Conservation (phyloP, 2,797 vertebrate species). For the Acomys russatus region DNA sequence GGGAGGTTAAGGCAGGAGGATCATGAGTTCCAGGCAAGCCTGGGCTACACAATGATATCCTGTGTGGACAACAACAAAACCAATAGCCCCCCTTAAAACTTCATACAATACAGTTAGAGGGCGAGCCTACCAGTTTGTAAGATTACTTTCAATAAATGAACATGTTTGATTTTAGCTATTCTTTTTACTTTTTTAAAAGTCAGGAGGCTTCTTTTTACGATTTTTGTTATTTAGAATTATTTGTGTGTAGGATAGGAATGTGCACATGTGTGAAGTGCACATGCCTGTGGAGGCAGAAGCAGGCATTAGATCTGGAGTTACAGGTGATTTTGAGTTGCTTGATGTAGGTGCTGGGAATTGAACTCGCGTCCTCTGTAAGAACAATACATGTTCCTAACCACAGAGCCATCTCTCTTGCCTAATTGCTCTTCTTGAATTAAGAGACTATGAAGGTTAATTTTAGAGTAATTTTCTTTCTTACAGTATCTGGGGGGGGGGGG, state of each 20-base stretch:
- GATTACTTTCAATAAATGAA: background rate
- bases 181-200: background rate
- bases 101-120: slow-evolving; percentile 27
- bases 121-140: background rate
- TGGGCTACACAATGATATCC: background rate
- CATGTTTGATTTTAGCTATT: background rate
- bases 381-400: too few species aligned
- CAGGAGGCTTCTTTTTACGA: background rate
- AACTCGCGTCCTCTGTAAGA: background rate
- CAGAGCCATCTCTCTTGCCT: background rate
- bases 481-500: background rate
- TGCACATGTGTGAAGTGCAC: background rate
- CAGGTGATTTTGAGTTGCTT: background rate
- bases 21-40: background rate
- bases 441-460: background rate
- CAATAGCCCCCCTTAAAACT: background rate
- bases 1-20: background rate
- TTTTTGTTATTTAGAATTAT: background rate
- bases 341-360: too few species aligned
- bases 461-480: background rate
- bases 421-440: background rate
- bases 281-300: background rate
- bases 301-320: background rate
- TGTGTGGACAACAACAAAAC: background rate
- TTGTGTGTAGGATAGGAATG: background rate